phyloP scores from a whole-genome alignment of 2,888 invertebrate genomes.

The Drosophila borborema region DNA sequence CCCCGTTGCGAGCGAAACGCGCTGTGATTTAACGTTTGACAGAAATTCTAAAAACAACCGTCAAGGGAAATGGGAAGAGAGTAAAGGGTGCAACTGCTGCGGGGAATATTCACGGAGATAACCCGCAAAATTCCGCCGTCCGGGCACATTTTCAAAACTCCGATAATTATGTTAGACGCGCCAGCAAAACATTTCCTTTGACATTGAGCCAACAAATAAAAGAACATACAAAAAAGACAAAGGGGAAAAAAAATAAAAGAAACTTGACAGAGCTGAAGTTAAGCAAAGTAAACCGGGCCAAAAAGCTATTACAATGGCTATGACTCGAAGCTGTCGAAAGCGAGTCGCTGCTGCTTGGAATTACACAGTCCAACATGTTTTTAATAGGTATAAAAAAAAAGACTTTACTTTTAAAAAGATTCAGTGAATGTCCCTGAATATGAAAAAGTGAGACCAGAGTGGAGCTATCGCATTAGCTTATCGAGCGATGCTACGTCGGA shows the following conservation, averaged over 20 bases:
- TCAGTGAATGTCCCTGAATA: neutral
- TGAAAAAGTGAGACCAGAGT: neutral
- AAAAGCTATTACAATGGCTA: neutral
- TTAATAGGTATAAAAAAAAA: neutral
- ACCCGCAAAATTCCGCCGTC: slow-evolving; percentile 73
- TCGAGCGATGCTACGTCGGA: neutral
- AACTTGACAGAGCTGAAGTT: neutral
- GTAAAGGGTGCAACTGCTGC: slow-evolving; percentile 27
- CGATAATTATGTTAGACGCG: slow-evolving; percentile 50
- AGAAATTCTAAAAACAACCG: slow-evolving; percentile 58
- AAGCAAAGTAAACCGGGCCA: slow-evolving; percentile 1
- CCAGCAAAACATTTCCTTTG: slow-evolving; percentile 40
- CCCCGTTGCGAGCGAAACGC: neutral
- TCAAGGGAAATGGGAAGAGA: slow-evolving; percentile 19
- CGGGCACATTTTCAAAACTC: slow-evolving; percentile 64
- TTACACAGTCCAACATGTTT: neutral
- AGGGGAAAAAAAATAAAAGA: neutral
- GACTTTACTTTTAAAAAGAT: neutral
- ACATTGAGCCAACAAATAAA: slow-evolving; percentile 24
- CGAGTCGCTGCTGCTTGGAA: neutral
- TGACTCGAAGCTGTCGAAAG: neutral
- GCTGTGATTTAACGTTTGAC: slow-evolving; percentile 45
- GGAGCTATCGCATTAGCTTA: neutral
- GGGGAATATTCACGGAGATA: slow-evolving; percentile 61
- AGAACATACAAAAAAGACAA: neutral